Evolutionary conservation across 35 echinoderm and acorn worm species (phyloP).

Genomic region (Patiria miniata): DNA sequence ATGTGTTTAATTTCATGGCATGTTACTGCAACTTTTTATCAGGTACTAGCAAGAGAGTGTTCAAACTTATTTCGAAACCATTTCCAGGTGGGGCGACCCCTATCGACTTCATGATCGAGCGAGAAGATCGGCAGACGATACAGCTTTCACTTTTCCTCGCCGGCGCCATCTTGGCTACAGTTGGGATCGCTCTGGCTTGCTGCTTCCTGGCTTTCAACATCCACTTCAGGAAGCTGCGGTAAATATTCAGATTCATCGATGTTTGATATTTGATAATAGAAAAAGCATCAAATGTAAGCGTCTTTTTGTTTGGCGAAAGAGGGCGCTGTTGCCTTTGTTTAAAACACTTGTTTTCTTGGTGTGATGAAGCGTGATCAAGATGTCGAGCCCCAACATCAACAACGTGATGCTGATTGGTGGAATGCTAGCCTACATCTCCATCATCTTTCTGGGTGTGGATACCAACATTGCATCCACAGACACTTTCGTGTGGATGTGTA

Average conservation of each 20-base stretch:
- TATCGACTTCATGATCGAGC: slow-evolving; percentile 54
- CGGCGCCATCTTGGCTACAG: slow-evolving; percentile 44
- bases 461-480: background rate
- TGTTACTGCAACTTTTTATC: too few relatives aligned
- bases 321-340: too few relatives aligned
- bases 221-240: slow-evolving; percentile 63
- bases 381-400: slow-evolving; percentile 94
- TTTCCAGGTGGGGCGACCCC: slow-evolving; percentile 71
- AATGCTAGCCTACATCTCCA: slow-evolving; percentile 78
- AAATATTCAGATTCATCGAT: background rate
- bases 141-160: slow-evolving; percentile 55
- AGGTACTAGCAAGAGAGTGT: too few relatives aligned
- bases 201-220: slow-evolving; percentile 81
- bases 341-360: too few relatives aligned
- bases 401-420: slow-evolving; percentile 84
- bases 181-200: slow-evolving; percentile 65
- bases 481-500: slow-evolving; percentile 49
- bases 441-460: slow-evolving; percentile 56
- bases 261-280: too few relatives aligned
- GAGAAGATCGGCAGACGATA: slow-evolving; percentile 50
- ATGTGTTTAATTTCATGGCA: too few relatives aligned
- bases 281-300: too few relatives aligned
- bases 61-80: background rate
- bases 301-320: too few relatives aligned
- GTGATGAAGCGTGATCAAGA: slow-evolving; percentile 75